Percentiles rank a stretch among this genome's conserved stretches.
These are phyloP conservation scores for Drosophila bocqueti DNA, from an alignment of 1,140 invertebrate species.

Conservation along the genomic window DNA sequence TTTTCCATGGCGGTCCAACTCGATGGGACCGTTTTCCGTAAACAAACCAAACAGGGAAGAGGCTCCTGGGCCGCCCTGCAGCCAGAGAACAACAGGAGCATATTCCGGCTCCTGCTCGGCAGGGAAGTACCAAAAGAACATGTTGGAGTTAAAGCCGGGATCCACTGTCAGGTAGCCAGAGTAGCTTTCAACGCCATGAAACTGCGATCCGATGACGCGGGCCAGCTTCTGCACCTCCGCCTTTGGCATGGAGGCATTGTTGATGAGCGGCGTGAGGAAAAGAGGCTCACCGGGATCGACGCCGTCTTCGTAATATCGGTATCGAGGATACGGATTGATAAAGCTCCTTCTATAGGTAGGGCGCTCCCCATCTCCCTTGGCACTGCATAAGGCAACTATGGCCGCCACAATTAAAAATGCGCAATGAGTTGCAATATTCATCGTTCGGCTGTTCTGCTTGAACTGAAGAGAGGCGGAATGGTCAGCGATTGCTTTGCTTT, in stretches of 20 bases:
- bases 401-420: conserved; percentile 44
- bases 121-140: conserved; percentile 96
- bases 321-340: conserved; percentile 81
- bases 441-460: conserved; percentile 26
- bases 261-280: conserved; percentile 72
- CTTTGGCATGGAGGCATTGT: conserved; percentile 42
- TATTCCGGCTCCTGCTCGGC: conserved; percentile 85
- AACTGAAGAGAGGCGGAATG: conserved; percentile 17
- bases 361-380: not conserved
- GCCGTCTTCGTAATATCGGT: conserved; percentile 56
- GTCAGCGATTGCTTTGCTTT: conserved; percentile 4
- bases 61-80: conserved; percentile 93
- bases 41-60: conserved; percentile 93
- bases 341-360: conserved; percentile 63
- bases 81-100: conserved; percentile 93
- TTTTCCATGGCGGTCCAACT: conserved; percentile 87
- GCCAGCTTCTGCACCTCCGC: conserved; percentile 61
- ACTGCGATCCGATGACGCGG: conserved; percentile 56
- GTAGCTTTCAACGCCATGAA: conserved; percentile 76
- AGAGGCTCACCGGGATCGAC: conserved; percentile 78
- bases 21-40: conserved; percentile 92
- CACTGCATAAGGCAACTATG: conserved; percentile 14
- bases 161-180: conserved; percentile 91
- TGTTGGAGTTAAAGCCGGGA: conserved; percentile 91
- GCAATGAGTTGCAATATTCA: conserved; percentile 74